Percentiles rank a stretch among this genome's conserved stretches.
phyloP scores from a whole-genome alignment of 1,140 invertebrate species.

The Pectinophora gossypiella region DNA sequence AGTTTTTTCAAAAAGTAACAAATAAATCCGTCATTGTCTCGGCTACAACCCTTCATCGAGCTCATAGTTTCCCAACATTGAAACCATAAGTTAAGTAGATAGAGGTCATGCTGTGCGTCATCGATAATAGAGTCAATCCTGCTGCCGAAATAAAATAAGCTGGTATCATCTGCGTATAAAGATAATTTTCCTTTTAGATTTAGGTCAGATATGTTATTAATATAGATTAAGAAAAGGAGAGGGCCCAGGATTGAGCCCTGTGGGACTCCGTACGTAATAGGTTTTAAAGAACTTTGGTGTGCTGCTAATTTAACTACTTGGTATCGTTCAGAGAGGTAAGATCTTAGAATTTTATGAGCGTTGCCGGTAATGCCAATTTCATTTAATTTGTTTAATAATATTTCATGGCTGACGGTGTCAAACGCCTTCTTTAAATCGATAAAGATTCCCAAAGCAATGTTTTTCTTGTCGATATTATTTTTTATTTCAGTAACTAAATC shows the following conservation, averaged over 20 bases:
- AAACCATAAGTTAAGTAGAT: too few species aligned
- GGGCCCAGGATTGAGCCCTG: slow-evolving; percentile 1
- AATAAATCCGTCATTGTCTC: too few species aligned
- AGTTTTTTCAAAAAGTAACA: too few species aligned
- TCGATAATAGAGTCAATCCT: not conserved
- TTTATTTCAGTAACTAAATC: slow-evolving; percentile 5
- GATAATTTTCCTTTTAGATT: not conserved
- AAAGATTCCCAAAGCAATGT: slow-evolving; percentile 1
- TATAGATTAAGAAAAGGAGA: not conserved
- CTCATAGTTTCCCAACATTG: not conserved
- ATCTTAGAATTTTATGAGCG: not conserved
- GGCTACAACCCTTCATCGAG: too few species aligned
- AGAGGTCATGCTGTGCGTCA: too few species aligned
- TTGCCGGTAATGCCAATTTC: not conserved
- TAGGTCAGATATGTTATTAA: not conserved
- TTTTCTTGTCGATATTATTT: slow-evolving; percentile 1
- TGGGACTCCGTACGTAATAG: not conserved
- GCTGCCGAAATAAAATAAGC: not conserved
- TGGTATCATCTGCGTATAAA: not conserved
- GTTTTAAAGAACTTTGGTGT: not conserved
- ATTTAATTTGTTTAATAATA: slow-evolving; percentile 1
- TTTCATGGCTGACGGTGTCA: slow-evolving; percentile 3
- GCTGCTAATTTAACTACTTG: not conserved
- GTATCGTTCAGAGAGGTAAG: not conserved
- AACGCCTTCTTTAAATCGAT: slow-evolving; percentile 9